phyloP scores from a whole-genome alignment of 2,888 invertebrate genomes.

The Latrodectus elegans region DNA sequence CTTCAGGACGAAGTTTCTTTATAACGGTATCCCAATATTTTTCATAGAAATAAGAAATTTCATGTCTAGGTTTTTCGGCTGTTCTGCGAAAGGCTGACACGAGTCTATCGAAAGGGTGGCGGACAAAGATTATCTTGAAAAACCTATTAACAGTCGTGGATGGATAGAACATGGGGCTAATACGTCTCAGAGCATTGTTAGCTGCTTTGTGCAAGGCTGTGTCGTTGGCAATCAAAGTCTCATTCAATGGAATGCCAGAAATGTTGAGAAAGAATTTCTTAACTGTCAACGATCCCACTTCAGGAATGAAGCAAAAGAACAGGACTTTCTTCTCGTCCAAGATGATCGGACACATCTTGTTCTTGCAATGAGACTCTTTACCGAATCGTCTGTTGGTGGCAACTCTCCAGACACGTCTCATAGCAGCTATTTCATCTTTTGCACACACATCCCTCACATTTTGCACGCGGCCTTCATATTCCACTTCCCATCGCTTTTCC shows the following conservation, averaged over 20 bases:
- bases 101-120: constrained; percentile 71
- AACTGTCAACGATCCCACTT: constrained; percentile 69
- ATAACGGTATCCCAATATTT: constrained; percentile 54
- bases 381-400: constrained; percentile 64
- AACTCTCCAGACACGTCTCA: constrained; percentile 64
- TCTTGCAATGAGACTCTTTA: constrained; percentile 66
- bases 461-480: constrained; percentile 49
- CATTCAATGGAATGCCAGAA: constrained; percentile 30
- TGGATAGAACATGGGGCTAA: constrained; percentile 69
- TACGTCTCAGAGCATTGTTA: constrained; percentile 64
- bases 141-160: constrained; percentile 61
- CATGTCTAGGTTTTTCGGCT: constrained; percentile 59
- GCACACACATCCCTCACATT: constrained; percentile 47
- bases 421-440: constrained; percentile 56
- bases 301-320: constrained; percentile 70
- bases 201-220: constrained; percentile 66
- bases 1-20: constrained; percentile 54
- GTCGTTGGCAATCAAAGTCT: constrained; percentile 24
- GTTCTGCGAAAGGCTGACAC: constrained; percentile 71
- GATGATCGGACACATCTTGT: constrained; percentile 69
- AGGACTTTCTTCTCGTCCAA: constrained; percentile 68
- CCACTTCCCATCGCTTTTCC: constrained; percentile 22
- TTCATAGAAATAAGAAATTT: constrained; percentile 68
- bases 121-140: constrained; percentile 70
- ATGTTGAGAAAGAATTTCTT: constrained; percentile 69